Conservation (phyloP, 2,888 invertebrate genomes). For the Bibio marci region DNA sequence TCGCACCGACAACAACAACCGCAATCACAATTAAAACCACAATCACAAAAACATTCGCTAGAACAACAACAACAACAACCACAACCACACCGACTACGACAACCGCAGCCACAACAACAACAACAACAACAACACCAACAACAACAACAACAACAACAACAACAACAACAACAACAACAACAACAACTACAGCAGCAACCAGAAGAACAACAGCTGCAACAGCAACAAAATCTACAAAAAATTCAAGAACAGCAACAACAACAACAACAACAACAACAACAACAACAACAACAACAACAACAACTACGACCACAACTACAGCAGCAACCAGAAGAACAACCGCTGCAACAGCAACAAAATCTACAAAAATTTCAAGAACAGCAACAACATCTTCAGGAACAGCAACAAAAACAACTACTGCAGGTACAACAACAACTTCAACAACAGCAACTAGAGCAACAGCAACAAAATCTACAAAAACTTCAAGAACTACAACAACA, state of each 20-base stretch:
- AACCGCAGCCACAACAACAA: neutral
- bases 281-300: constrained; percentile 1
- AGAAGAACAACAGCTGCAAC: neutral
- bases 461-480: neutral
- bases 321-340: constrained; percentile 4
- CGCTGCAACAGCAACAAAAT: constrained; percentile 6
- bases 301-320: constrained; percentile 6
- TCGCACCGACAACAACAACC: neutral
- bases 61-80: constrained; percentile 1
- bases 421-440: constrained; percentile 1
- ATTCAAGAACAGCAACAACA: neutral
- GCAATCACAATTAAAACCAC: neutral
- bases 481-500: constrained; percentile 3
- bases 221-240: neutral
- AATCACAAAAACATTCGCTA: constrained; percentile 4
- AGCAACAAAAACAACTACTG: neutral
- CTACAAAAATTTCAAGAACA: neutral
- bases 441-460: neutral
- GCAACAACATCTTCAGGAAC: neutral
- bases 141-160: neutral
- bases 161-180: neutral
- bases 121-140: neutral
- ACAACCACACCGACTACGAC: neutral
- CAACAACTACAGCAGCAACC: neutral
- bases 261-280: neutral